phyloP scores from a whole-genome alignment of 2,113 vertebrate genomes.

The Prochilodus magdalenae region DNA sequence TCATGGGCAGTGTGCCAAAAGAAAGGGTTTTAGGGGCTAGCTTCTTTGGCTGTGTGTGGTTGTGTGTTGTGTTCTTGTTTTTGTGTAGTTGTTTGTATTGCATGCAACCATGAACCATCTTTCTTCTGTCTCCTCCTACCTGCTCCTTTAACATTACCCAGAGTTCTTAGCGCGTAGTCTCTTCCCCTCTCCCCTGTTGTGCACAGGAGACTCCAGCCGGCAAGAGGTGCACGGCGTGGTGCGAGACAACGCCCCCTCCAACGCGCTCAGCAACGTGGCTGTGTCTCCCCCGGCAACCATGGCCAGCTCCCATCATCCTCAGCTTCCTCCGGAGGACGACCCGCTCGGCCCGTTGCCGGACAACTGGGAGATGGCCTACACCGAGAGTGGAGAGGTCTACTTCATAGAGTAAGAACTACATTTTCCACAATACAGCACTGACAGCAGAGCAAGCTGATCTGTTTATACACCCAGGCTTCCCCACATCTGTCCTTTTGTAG shows the following conservation, averaged over 20 bases:
- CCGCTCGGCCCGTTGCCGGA: constrained; percentile 93
- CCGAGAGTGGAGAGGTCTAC: constrained; percentile 98
- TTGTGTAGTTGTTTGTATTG: background rate
- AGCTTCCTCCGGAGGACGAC: constrained; percentile 76
- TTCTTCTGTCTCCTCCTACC: constrained; percentile 55
- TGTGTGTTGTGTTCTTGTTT: too few species aligned
- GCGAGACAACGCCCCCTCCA: constrained; percentile 80
- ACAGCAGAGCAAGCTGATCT: background rate
- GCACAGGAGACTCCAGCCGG: constrained; percentile 91
- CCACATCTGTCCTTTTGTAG: too few species aligned
- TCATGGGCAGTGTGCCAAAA: constrained; percentile 32
- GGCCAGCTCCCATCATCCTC: constrained; percentile 90
- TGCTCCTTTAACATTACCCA: constrained; percentile 61
- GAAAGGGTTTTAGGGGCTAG: background rate
- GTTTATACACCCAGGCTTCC: background rate
- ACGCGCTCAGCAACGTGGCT: constrained; percentile 80
- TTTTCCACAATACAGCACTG: background rate
- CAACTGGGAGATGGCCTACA: constrained; percentile 99
- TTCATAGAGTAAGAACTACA: constrained; percentile 90
- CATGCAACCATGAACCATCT: constrained; percentile 56
- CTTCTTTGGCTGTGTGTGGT: background rate
- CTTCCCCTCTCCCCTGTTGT: constrained; percentile 77
- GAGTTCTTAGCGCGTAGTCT: constrained; percentile 77
- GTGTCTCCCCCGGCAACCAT: constrained; percentile 87
- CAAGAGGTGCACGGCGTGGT: constrained; percentile 83